A percentile compares a stretch with the other conserved stretches of the same genome.
Conservation (phyloP, 2,797 vertebrate species). For the Lepus townsendii region DNA sequence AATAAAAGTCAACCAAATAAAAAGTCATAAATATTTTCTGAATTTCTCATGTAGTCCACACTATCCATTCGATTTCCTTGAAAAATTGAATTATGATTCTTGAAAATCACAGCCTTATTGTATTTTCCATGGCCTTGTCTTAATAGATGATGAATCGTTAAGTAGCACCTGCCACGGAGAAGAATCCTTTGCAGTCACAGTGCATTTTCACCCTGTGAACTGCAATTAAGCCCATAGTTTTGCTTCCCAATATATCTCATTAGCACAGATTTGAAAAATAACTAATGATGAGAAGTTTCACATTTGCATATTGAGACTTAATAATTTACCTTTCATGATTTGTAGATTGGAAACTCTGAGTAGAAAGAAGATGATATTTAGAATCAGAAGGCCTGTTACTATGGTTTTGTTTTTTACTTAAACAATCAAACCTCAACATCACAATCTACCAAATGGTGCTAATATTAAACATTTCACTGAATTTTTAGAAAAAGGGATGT, state of each 20-base stretch:
- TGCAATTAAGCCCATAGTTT: slow-evolving; percentile 73
- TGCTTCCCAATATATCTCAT: slow-evolving; percentile 72
- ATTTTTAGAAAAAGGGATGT: background rate
- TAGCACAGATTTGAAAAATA: slow-evolving; percentile 74
- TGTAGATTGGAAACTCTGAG: slow-evolving; percentile 35
- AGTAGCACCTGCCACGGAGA: slow-evolving; percentile 74
- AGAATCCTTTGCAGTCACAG: background rate
- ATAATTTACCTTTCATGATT: slow-evolving; percentile 64
- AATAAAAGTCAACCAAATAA: slow-evolving; percentile 81
- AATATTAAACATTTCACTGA: background rate
- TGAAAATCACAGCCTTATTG: slow-evolving; percentile 76
- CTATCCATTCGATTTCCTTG: slow-evolving; percentile 80
- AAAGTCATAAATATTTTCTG: slow-evolving; percentile 80
- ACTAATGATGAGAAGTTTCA: slow-evolving; percentile 60
- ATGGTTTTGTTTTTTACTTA: background rate
- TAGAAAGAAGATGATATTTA: background rate
- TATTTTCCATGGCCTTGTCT: slow-evolving; percentile 66
- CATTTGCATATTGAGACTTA: slow-evolving; percentile 70
- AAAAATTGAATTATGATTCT: slow-evolving; percentile 81
- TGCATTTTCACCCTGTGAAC: slow-evolving; percentile 39
- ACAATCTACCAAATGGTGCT: background rate
- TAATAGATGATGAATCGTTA: slow-evolving; percentile 80
- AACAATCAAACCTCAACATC: background rate
- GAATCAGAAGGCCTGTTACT: background rate
- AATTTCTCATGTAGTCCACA: slow-evolving; percentile 67